phyloP scores from a whole-genome alignment of 1,140 invertebrate genomes.

The Sarcophaga bullata region DNA sequence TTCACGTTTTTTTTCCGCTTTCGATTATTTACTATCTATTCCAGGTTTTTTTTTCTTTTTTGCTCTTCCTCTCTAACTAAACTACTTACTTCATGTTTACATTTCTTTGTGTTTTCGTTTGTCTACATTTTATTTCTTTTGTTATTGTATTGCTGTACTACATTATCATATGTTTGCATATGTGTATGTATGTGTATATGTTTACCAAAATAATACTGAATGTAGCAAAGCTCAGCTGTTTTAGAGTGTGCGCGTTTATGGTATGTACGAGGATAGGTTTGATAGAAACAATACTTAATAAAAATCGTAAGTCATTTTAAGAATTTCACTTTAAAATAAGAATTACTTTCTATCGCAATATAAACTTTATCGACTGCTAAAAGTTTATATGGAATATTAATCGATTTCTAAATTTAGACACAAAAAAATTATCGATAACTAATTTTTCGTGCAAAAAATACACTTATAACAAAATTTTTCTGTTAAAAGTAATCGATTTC shows the following conservation, averaged over 20 bases:
- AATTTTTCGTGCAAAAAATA: not conserved
- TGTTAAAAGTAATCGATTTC: not conserved
- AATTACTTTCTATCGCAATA: too few relatives aligned
- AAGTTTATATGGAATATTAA: too few relatives aligned
- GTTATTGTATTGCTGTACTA: not conserved
- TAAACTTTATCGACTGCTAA: too few relatives aligned
- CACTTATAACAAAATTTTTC: not conserved
- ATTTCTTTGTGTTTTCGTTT: not conserved
- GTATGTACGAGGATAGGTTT: not conserved
- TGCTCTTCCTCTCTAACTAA: not conserved
- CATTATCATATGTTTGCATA: not conserved
- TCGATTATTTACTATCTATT: not conserved
- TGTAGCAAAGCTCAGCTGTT: constrained; percentile 38
- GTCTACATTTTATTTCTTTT: constrained; percentile 1
- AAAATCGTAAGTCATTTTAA: too few relatives aligned
- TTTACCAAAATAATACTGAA: constrained; percentile 27
- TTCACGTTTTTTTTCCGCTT: not conserved
- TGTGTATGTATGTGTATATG: constrained; percentile 11
- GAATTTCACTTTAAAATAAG: too few relatives aligned
- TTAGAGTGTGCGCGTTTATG: constrained; percentile 20
- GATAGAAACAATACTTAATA: too few relatives aligned
- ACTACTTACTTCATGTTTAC: too few relatives aligned
- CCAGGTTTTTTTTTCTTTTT: not conserved
- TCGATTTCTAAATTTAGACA: too few relatives aligned
- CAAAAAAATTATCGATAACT: not conserved